Percentiles rank a stretch among this genome's conserved stretches.
Conservation (phyloP, 1,140 invertebrate species). For the Caenorhabditis tropicalis region DNA sequence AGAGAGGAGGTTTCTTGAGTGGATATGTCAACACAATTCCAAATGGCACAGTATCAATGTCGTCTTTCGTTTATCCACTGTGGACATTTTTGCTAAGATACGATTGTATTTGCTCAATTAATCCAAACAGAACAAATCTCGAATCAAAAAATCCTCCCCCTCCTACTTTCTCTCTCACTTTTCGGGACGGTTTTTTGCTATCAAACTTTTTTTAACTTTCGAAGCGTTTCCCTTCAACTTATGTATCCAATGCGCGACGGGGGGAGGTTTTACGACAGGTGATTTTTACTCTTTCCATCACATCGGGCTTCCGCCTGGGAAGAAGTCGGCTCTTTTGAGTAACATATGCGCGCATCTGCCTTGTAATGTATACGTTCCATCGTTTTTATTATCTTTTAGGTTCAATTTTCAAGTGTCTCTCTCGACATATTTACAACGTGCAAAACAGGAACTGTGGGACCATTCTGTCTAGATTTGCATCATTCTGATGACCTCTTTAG, state of each 20-base stretch:
- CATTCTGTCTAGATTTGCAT: background rate
- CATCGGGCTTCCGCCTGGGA: background rate
- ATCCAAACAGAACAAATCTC: slow-evolving; percentile 32
- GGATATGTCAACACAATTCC: slow-evolving; percentile 32
- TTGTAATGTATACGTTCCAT: background rate
- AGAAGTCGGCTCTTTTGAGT: slow-evolving; percentile 30
- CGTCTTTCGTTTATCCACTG: slow-evolving; percentile 33
- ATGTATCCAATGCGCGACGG: background rate
- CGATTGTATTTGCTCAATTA: slow-evolving; percentile 39
- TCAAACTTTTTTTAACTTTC: background rate
- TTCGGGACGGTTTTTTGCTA: background rate
- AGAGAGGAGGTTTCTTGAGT: background rate
- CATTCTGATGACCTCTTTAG: background rate
- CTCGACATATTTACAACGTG: background rate
- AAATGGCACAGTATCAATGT: slow-evolving; percentile 43
- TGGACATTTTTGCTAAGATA: slow-evolving; percentile 23
- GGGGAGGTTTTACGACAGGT: background rate
- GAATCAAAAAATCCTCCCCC: slow-evolving; percentile 17
- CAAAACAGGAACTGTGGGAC: background rate
- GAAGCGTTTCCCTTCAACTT: background rate
- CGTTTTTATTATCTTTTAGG: background rate
- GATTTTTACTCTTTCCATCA: slow-evolving; percentile 5
- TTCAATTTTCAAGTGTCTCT: background rate
- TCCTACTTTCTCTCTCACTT: background rate
- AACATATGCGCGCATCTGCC: slow-evolving; percentile 4